These are phyloP conservation scores for Metaphire vulgaris DNA, from an alignment of 1,140 invertebrate species.

Conservation along the genomic window DNA sequence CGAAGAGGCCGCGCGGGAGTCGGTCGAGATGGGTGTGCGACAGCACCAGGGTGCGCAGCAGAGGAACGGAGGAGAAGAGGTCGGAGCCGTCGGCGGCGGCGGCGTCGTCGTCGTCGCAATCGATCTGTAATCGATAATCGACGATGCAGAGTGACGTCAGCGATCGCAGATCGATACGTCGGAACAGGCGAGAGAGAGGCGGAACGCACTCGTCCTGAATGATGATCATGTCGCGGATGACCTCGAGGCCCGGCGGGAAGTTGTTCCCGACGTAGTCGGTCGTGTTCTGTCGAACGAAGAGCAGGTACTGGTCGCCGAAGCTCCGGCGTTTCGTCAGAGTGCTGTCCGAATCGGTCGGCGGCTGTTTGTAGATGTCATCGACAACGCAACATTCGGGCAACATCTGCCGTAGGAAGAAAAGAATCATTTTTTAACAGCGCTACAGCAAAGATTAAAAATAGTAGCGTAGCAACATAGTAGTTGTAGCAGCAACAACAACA, in stretches of 20 bases:
- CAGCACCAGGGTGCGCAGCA: conserved; percentile 24
- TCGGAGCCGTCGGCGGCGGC: conserved; percentile 11
- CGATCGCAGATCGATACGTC: conserved; percentile 16
- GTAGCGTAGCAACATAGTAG: too few relatives aligned
- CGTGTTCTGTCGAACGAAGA: conserved; percentile 30
- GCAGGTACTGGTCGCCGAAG: conserved; percentile 31
- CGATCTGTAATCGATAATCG: conserved; percentile 26
- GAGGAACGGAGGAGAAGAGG: not conserved
- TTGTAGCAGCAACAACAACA: too few relatives aligned
- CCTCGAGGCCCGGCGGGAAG: conserved; percentile 27
- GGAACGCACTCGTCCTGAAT: conserved; percentile 30
- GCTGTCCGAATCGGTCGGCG: conserved; percentile 21
- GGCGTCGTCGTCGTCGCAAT: conserved; percentile 16
- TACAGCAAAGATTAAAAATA: too few relatives aligned
- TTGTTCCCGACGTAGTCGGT: conserved; percentile 30
- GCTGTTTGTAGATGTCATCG: conserved; percentile 25
- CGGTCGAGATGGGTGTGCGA: conserved; percentile 29
- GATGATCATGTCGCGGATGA: conserved; percentile 26
- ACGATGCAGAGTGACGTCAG: conserved; percentile 27
- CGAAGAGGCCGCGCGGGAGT: conserved; percentile 25
- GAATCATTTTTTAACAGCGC: too few relatives aligned
- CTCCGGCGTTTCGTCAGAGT: conserved; percentile 30
- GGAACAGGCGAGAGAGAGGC: conserved; percentile 19
- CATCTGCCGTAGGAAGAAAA: conserved; percentile 20
- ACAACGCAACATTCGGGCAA: conserved; percentile 23